Conservation (phyloP, 2,888 invertebrate genomes). For the Ormyrus pomaceus region DNA sequence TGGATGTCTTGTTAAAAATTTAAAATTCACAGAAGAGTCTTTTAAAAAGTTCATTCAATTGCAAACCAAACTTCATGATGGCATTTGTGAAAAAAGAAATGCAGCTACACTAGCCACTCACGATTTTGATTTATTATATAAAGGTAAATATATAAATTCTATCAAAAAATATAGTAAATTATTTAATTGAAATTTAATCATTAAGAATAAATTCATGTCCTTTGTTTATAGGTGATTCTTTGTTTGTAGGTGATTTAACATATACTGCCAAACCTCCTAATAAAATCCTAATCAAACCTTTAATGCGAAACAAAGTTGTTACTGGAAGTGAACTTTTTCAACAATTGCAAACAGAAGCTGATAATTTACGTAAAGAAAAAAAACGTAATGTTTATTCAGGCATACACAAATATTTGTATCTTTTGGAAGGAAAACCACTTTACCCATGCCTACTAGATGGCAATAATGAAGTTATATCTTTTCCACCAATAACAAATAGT, state of each 20-base stretch:
- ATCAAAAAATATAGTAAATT: slow-evolving; percentile 5
- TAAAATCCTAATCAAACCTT: slow-evolving; percentile 82
- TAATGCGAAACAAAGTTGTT: slow-evolving; percentile 79
- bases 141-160: slow-evolving; percentile 73
- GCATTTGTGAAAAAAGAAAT: slow-evolving; percentile 86
- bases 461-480: slow-evolving; percentile 84
- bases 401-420: slow-evolving; percentile 88
- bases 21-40: slow-evolving; percentile 80
- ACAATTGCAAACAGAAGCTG: slow-evolving; percentile 85
- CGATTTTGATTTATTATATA: slow-evolving; percentile 81
- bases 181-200: slow-evolving; percentile 7
- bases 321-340: slow-evolving; percentile 83
- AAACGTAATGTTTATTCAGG: slow-evolving; percentile 89
- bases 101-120: slow-evolving; percentile 90
- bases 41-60: slow-evolving; percentile 87
- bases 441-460: slow-evolving; percentile 86
- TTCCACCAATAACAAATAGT: slow-evolving; percentile 92
- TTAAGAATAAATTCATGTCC: slow-evolving; percentile 11
- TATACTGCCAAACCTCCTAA: slow-evolving; percentile 84
- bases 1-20: slow-evolving; percentile 83
- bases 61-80: slow-evolving; percentile 87
- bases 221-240: slow-evolving; percentile 52
- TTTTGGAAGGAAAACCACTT: slow-evolving; percentile 84
- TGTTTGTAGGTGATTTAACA: slow-evolving; percentile 77
- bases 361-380: slow-evolving; percentile 87